These are phyloP conservation scores for Hyles lineata DNA, from an alignment of 2,888 invertebrate genomes.

Conservation along the genomic window DNA sequence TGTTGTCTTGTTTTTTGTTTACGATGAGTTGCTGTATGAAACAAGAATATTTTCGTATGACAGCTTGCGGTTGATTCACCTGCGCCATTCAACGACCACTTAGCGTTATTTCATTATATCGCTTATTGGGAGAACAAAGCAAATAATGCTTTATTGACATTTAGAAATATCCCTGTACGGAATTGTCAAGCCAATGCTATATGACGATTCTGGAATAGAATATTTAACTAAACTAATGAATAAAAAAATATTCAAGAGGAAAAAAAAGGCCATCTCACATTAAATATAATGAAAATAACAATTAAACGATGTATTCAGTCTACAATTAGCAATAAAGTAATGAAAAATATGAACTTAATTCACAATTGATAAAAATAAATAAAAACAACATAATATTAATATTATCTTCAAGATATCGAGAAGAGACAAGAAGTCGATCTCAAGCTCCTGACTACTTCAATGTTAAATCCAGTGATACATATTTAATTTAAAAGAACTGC, in stretches of 20 bases:
- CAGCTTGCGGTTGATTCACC: slow-evolving; percentile 59
- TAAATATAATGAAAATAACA: not conserved
- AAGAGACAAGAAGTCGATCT: too few relatives aligned
- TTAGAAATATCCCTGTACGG: slow-evolving; percentile 22
- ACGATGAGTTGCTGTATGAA: slow-evolving; percentile 57
- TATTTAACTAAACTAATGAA: slow-evolving; percentile 12
- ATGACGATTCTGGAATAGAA: slow-evolving; percentile 11
- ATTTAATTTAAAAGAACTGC: not conserved
- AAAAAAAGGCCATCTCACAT: not conserved
- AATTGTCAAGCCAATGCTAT: slow-evolving; percentile 8
- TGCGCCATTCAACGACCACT: slow-evolving; percentile 60
- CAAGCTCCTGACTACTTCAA: not conserved
- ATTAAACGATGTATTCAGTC: not conserved
- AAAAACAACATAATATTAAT: not conserved
- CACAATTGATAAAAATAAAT: not conserved
- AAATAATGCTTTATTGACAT: slow-evolving; percentile 46
- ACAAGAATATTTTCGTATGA: slow-evolving; percentile 64
- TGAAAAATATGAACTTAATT: not conserved
- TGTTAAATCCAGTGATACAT: not conserved
- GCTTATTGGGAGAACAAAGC: slow-evolving; percentile 57
- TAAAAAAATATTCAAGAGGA: not conserved
- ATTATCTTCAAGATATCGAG: slow-evolving; percentile 1
- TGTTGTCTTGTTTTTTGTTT: slow-evolving; percentile 65
- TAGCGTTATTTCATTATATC: slow-evolving; percentile 56
- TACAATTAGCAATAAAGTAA: too few relatives aligned